Conservation (phyloP, 2,888 invertebrate species). For the Drosophila colorata region DNA sequence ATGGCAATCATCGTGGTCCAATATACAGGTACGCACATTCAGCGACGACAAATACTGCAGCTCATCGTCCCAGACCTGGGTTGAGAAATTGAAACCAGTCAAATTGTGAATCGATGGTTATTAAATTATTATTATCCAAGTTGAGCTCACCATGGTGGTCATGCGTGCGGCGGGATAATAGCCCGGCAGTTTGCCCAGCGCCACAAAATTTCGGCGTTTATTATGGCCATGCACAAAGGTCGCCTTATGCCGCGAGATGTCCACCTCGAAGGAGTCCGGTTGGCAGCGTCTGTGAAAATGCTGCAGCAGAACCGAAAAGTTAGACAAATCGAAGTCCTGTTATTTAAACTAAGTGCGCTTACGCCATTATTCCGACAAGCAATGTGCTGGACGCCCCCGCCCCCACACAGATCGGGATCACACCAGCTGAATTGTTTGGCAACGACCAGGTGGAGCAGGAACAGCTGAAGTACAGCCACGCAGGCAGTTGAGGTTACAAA, state of each 20-base stretch:
- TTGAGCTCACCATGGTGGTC: slow-evolving; percentile 83
- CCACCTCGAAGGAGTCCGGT: slow-evolving; percentile 78
- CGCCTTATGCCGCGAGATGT: slow-evolving; percentile 71
- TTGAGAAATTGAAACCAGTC: not conserved
- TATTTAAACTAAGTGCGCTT: slow-evolving; percentile 25
- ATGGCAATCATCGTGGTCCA: slow-evolving; percentile 84
- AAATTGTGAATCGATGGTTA: not conserved
- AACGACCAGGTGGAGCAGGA: slow-evolving; percentile 45
- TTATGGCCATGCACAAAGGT: slow-evolving; percentile 83
- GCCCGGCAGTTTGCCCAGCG: slow-evolving; percentile 83
- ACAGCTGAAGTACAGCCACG: slow-evolving; percentile 59
- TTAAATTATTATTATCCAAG: too few relatives aligned
- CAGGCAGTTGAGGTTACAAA: slow-evolving; percentile 30
- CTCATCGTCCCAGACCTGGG: slow-evolving; percentile 84
- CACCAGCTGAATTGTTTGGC: slow-evolving; percentile 75
- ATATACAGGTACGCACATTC: slow-evolving; percentile 82
- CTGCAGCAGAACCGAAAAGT: slow-evolving; percentile 48
- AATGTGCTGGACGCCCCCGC: slow-evolving; percentile 74
- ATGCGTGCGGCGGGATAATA: slow-evolving; percentile 83
- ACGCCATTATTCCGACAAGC: slow-evolving; percentile 83
- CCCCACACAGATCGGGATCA: slow-evolving; percentile 73
- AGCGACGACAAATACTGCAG: slow-evolving; percentile 82
- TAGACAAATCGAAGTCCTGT: not conserved
- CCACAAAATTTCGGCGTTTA: slow-evolving; percentile 82
- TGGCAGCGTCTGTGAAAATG: slow-evolving; percentile 77